phyloP scores from a whole-genome alignment of 2,888 invertebrate species.

The Melipona beecheii region DNA sequence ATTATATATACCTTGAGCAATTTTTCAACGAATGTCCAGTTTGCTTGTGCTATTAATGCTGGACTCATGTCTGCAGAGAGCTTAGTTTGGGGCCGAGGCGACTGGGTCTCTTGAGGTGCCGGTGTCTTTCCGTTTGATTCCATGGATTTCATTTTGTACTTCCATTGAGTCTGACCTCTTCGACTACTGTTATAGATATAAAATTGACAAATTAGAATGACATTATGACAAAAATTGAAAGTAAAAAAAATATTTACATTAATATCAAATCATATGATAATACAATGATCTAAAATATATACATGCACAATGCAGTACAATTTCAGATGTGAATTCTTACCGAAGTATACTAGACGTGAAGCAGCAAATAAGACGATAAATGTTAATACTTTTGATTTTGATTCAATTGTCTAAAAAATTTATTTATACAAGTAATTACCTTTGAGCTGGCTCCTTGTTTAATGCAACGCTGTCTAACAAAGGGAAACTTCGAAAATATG shows the following conservation, averaged over 20 bases:
- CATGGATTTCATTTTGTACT: slow-evolving; percentile 83
- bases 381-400: slow-evolving; percentile 52
- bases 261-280: neutral
- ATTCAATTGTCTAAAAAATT: neutral
- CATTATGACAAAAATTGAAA: neutral
- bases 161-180: slow-evolving; percentile 83
- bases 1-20: slow-evolving; percentile 91
- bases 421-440: slow-evolving; percentile 83
- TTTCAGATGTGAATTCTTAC: slow-evolving; percentile 75
- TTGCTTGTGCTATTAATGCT: slow-evolving; percentile 96
- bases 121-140: slow-evolving; percentile 80
- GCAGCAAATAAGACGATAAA: slow-evolving; percentile 69
- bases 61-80: slow-evolving; percentile 90
- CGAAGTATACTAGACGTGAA: slow-evolving; percentile 79
- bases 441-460: slow-evolving; percentile 90
- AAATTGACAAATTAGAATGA: neutral
- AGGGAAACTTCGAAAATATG: slow-evolving; percentile 93
- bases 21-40: slow-evolving; percentile 99
- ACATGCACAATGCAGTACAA: slow-evolving; percentile 15
- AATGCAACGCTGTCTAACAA: slow-evolving; percentile 91
- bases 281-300: neutral
- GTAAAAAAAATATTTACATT: neutral
- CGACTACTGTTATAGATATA: slow-evolving; percentile 74
- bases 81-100: slow-evolving; percentile 84
- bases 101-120: slow-evolving; percentile 81